phyloP scores from a whole-genome alignment of 2,888 invertebrate genomes.

The Macrophya alboannulata region DNA sequence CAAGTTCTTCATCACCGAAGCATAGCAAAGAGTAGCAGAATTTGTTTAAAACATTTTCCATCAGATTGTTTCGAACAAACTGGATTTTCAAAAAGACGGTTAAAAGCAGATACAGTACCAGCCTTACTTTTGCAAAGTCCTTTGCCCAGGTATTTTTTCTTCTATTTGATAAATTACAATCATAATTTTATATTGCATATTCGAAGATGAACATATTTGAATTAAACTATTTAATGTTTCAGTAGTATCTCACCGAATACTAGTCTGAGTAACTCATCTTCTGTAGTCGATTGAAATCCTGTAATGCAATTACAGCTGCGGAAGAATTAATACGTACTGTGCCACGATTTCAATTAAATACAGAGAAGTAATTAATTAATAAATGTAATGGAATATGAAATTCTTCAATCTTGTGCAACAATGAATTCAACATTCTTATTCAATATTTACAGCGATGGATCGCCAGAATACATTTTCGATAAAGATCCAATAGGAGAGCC shows the following conservation, averaged over 20 bases:
- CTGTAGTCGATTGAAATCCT: not conserved
- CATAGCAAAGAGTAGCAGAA: slow-evolving; percentile 21
- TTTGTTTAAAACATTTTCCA: slow-evolving; percentile 8
- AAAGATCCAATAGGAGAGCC: not conserved
- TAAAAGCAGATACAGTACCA: slow-evolving; percentile 11
- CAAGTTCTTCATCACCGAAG: no score
- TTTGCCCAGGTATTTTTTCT: not conserved
- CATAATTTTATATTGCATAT: not conserved
- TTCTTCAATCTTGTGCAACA: not conserved
- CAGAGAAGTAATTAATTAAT: not conserved
- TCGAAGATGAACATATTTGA: not conserved
- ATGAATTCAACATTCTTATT: slow-evolving; percentile 2
- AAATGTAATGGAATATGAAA: not conserved
- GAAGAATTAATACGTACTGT: not conserved
- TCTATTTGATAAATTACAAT: not conserved
- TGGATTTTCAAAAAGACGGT: not conserved
- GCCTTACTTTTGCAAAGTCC: not conserved
- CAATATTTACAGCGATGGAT: not conserved
- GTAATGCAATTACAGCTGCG: slow-evolving; percentile 3
- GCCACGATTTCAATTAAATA: not conserved
- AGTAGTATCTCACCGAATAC: not conserved
- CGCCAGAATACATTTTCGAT: not conserved
- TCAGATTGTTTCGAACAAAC: slow-evolving; percentile 28
- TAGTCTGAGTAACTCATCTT: not conserved
- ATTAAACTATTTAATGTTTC: not conserved